A percentile compares a stretch with the other conserved stretches of the same genome.
phyloP scores from a whole-genome alignment of 2,797 vertebrate genomes.

The Gymnopithys bicolor region DNA sequence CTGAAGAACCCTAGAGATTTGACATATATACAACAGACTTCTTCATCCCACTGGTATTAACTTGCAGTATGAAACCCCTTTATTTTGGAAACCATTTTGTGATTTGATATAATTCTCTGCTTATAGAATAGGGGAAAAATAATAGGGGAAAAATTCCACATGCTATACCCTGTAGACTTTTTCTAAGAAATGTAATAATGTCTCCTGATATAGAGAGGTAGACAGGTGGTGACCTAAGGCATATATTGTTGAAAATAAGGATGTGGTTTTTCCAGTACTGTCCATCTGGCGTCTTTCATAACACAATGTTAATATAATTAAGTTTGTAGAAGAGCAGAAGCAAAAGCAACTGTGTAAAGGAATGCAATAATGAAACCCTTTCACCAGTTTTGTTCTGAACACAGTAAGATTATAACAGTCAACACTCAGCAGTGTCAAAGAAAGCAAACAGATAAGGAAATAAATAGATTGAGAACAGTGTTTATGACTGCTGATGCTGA shows the following conservation, averaged over 20 bases:
- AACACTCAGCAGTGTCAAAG: neutral
- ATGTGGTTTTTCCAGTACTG: conserved; percentile 20
- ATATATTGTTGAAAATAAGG: conserved; percentile 26
- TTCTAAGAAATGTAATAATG: conserved; percentile 11
- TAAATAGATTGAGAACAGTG: neutral
- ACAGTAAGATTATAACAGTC: conserved; percentile 28
- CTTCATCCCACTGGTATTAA: neutral
- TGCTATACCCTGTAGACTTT: neutral
- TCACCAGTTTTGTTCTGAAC: conserved; percentile 41
- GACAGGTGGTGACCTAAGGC: conserved; percentile 4
- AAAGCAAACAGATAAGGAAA: neutral
- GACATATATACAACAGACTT: neutral
- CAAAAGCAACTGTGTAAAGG: conserved; percentile 45
- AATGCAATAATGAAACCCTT: conserved; percentile 27
- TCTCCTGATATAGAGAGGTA: neutral
- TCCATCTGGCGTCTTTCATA: conserved; percentile 37
- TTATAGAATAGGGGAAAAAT: neutral
- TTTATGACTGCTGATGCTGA: conserved; percentile 37
- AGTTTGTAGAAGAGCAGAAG: conserved; percentile 35
- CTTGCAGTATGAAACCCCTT: neutral
- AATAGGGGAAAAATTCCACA: neutral
- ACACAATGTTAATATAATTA: neutral
- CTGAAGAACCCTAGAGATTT: neutral
- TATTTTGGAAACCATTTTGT: conserved; percentile 16
- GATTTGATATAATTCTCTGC: neutral